Evolutionary conservation across 2,888 invertebrate genomes (phyloP).

Genomic region (Parelbella ahira): DNA sequence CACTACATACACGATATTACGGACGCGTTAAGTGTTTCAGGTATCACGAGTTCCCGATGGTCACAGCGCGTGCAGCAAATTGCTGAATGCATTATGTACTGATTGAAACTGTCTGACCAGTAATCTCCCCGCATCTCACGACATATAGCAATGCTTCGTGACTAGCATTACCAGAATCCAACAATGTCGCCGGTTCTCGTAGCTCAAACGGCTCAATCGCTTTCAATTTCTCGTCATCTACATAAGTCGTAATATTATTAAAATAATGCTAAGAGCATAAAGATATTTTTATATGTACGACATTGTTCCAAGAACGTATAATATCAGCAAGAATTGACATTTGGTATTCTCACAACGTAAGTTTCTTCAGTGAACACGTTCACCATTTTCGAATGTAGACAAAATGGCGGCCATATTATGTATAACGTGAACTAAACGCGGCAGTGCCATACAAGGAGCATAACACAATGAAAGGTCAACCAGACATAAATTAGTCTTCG

Average conservation of each 20-base stretch:
- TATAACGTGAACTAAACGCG: slow-evolving; percentile 12
- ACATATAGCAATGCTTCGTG: slow-evolving; percentile 52
- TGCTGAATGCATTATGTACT: slow-evolving; percentile 52
- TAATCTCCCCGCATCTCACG: slow-evolving; percentile 65
- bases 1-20: slow-evolving; percentile 49
- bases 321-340: too few species aligned
- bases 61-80: slow-evolving; percentile 59
- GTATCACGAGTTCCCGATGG: slow-evolving; percentile 49
- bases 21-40: slow-evolving; percentile 29
- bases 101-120: slow-evolving; percentile 24
- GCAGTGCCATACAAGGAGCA: background rate
- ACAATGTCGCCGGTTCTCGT: too few species aligned
- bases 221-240: too few species aligned
- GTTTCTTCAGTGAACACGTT: slow-evolving; percentile 10
- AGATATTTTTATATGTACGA: too few species aligned
- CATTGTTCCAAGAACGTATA: too few species aligned
- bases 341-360: slow-evolving; percentile 6
- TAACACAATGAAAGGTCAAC: slow-evolving; percentile 21
- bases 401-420: slow-evolving; percentile 22
- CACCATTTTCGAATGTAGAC: slow-evolving; percentile 9
- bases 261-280: too few species aligned
- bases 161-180: slow-evolving; percentile 51
- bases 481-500: slow-evolving; percentile 13
- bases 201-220: too few species aligned
- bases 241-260: too few species aligned